Evolutionary conservation across 2,113 vertebrate species (phyloP), one percentile per base, ranked within the genome.

Genomic region (Petroica traversi): DNA sequence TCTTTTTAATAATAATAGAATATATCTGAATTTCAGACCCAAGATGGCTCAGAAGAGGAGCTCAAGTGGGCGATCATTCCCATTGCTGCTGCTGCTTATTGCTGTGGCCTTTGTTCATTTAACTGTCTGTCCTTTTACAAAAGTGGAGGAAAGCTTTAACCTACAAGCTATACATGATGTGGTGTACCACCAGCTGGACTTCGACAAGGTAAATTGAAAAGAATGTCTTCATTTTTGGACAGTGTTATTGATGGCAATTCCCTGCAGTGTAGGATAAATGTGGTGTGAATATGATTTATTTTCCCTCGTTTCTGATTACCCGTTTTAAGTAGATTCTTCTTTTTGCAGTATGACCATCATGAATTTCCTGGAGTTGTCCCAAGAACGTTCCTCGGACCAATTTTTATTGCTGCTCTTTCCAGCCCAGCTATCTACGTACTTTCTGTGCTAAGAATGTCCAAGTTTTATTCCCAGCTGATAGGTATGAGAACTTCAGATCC

Each of bases 81-180:
- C 97, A 2, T 26, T 95, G 63, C 92, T 99, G 38, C 66, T 98
- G 62, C 93, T 99, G 17, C 76, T 99, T 4, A 69, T 98, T 71
- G 71, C 63, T 0, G 97, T 98, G 2, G 97, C 98, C 12, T 86
- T 98, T 11, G 18, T 98, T 75, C 99, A 99, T 97, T 93, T 99
- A 66, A 75, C 97, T 3, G 74, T 97, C 49, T 99, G 99, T 63
- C 99, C 99, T 19, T 99, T 98, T 61, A 98, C 99, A 12, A 99
- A 99, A 97, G 99, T 99, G 38, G 99, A 99, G 76, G 99, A 99
- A 91, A 99, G 99, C 92, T 99, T 99, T 93, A 99, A 98, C 66
- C 96, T 99, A 46, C 99, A 99, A 97, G 99, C 99, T 5, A 89
- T 91, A 18, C 99, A 99, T 34, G 99, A 99, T 88, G 97, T 99